phyloP scores from a whole-genome alignment of 1,140 invertebrate species.

The Sesamia nonagrioides region DNA sequence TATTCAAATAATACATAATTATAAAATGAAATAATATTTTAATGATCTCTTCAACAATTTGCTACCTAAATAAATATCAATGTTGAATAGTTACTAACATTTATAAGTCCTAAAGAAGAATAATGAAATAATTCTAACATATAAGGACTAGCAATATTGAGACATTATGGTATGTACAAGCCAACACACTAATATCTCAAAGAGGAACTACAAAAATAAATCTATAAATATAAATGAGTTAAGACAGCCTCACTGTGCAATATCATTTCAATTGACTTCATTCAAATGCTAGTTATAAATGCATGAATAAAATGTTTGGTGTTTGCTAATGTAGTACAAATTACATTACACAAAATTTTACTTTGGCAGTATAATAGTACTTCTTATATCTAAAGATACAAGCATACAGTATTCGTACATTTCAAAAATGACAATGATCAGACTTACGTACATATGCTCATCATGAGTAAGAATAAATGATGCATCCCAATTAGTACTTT shows the following conservation, averaged over 20 bases:
- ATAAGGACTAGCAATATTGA: slow-evolving; percentile 44
- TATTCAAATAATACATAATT: slow-evolving; percentile 39
- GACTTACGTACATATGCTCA: slow-evolving; percentile 27
- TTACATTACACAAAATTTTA: slow-evolving; percentile 15
- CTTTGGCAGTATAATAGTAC: slow-evolving; percentile 43
- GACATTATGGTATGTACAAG: slow-evolving; percentile 21
- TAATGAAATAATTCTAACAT: slow-evolving; percentile 5
- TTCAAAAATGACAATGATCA: slow-evolving; percentile 27
- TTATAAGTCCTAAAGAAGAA: slow-evolving; percentile 26
- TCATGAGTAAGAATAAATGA: slow-evolving; percentile 29
- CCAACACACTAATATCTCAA: slow-evolving; percentile 33
- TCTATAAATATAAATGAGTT: neutral
- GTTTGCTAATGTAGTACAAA: neutral
- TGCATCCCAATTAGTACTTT: slow-evolving; percentile 43
- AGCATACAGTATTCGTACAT: neutral
- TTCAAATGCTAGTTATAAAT: slow-evolving; percentile 44
- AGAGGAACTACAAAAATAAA: slow-evolving; percentile 49
- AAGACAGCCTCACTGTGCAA: slow-evolving; percentile 2
- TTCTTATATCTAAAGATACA: slow-evolving; percentile 19
- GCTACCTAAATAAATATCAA: slow-evolving; percentile 53
- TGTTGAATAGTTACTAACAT: slow-evolving; percentile 38
- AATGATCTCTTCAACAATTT: slow-evolving; percentile 49
- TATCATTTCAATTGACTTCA: neutral
- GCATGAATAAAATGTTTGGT: slow-evolving; percentile 29
- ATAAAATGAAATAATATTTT: slow-evolving; percentile 49